Percentiles rank a stretch among this genome's conserved stretches.
phyloP scores from a whole-genome alignment of 2,113 vertebrate species.

The Hoplias malabaricus region DNA sequence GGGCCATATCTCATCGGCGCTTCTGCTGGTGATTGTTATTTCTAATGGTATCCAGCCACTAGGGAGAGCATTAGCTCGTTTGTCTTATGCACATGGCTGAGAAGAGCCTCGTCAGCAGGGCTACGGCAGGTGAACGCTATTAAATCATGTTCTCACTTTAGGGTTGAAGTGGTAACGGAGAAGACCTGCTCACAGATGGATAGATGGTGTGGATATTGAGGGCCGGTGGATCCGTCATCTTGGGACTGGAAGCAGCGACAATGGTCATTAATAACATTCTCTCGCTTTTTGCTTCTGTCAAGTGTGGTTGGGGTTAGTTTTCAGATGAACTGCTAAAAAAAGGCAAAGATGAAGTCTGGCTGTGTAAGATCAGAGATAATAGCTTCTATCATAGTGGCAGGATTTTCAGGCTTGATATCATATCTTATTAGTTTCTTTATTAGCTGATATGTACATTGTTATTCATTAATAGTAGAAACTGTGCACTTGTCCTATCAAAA shows the following conservation, averaged over 20 bases:
- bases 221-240: slow-evolving; percentile 41
- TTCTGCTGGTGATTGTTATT: slow-evolving; percentile 10
- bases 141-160: slow-evolving; percentile 52
- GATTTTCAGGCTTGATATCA: background rate
- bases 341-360: slow-evolving; percentile 1
- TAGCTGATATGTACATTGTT: slow-evolving; percentile 1
- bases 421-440: slow-evolving; percentile 3
- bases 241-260: slow-evolving; percentile 43
- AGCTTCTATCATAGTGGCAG: background rate
- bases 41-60: slow-evolving; percentile 32
- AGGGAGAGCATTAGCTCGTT: slow-evolving; percentile 47
- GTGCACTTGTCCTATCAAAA: too few species aligned
- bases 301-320: background rate
- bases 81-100: slow-evolving; percentile 8
- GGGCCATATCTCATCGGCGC: background rate
- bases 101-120: slow-evolving; percentile 51
- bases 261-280: slow-evolving; percentile 57
- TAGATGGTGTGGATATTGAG: slow-evolving; percentile 28
- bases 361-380: background rate
- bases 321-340: slow-evolving; percentile 47
- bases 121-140: slow-evolving; percentile 36
- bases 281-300: slow-evolving; percentile 36
- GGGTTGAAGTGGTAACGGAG: slow-evolving; percentile 43
- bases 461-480: too few species aligned
- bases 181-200: slow-evolving; percentile 36